Evolutionary conservation across 2,888 invertebrate genomes (phyloP).

Genomic region (Cecidostiba fungosa): DNA sequence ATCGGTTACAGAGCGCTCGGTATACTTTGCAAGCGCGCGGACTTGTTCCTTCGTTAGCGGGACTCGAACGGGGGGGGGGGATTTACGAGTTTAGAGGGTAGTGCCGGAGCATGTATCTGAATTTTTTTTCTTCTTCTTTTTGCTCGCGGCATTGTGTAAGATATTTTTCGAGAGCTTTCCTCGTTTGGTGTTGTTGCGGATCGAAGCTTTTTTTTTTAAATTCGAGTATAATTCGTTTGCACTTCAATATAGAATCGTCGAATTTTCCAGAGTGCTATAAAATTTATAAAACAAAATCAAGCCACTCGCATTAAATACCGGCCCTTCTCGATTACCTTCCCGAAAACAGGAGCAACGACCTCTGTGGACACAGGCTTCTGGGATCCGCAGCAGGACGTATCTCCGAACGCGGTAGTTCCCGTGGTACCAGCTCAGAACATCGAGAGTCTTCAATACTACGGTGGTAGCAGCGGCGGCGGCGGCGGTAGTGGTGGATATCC

Average conservation of each 20-base stretch:
- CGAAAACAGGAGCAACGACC: background rate
- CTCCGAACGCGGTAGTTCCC: background rate
- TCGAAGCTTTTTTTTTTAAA: no score
- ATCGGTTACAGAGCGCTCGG: background rate
- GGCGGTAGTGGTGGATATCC: conserved; percentile 48
- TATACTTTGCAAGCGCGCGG: background rate
- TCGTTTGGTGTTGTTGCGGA: no score
- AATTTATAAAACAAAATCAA: no score
- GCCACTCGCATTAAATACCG: background rate
- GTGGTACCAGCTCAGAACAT: conserved; percentile 9
- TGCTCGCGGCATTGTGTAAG: no score
- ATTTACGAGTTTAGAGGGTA: background rate
- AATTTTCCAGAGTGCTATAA: no score
- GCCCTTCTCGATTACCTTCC: background rate
- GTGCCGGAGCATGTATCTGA: background rate
- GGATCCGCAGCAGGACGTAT: conserved; percentile 10
- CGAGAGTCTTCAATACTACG: conserved; percentile 53
- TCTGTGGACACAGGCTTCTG: background rate
- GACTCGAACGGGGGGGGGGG: background rate
- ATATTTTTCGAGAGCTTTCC: no score
- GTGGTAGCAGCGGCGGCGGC: conserved; percentile 35
- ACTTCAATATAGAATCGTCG: no score
- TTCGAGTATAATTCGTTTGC: no score
- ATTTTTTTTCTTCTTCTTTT: background rate
- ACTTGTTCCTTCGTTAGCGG: background rate